These are phyloP conservation scores for Dolichopus griseipennis DNA, from an alignment of 2,888 invertebrate genomes.

Conservation along the genomic window DNA sequence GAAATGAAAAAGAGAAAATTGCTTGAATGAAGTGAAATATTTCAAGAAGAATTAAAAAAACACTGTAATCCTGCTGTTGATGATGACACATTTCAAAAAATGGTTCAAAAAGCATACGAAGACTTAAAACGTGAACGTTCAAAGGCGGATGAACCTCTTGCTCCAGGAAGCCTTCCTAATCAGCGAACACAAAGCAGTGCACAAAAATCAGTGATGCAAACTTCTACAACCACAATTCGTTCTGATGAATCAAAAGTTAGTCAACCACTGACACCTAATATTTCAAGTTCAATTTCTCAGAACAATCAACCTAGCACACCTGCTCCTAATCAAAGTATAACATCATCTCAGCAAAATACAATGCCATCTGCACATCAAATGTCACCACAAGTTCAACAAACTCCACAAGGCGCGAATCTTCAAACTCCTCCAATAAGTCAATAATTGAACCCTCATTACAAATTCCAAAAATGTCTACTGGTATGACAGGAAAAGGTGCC, in stretches of 20 bases:
- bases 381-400: slow-evolving; percentile 14
- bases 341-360: slow-evolving; percentile 2
- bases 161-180: slow-evolving; percentile 15
- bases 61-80: slow-evolving; percentile 87
- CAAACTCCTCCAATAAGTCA: slow-evolving; percentile 12
- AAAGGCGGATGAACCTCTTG: slow-evolving; percentile 48
- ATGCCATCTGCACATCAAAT: background rate
- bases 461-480: slow-evolving; percentile 2
- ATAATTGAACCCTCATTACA: slow-evolving; percentile 14
- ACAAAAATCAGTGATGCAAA: slow-evolving; percentile 20
- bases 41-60: slow-evolving; percentile 90
- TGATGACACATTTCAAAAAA: slow-evolving; percentile 83
- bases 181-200: slow-evolving; percentile 34
- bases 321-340: slow-evolving; percentile 12
- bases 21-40: slow-evolving; percentile 84
- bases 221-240: slow-evolving; percentile 21
- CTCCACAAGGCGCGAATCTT: slow-evolving; percentile 38
- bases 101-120: slow-evolving; percentile 83
- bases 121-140: slow-evolving; percentile 57
- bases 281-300: background rate
- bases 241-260: slow-evolving; percentile 14
- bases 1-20: slow-evolving; percentile 92
- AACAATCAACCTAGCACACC: slow-evolving; percentile 16
- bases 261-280: background rate
- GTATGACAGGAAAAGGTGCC: background rate